Percentiles rank a stretch among this genome's conserved stretches.
These are phyloP conservation scores for Varecia variegata DNA, from an alignment of 2,797 vertebrate species.

Conservation along the genomic window DNA sequence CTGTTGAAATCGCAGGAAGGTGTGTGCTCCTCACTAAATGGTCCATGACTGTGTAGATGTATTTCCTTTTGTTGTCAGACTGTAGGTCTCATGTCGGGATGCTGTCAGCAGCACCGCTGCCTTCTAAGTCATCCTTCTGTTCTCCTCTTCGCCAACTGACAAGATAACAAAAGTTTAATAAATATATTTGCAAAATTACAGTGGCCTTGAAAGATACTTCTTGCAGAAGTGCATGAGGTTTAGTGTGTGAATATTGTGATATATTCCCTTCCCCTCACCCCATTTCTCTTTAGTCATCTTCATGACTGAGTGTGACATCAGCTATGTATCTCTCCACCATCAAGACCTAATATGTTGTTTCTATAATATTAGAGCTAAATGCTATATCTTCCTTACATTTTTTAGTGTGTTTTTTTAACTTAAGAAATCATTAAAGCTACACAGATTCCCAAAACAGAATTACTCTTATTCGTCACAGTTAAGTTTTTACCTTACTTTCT, in stretches of 20 bases:
- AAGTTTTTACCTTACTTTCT: not conserved
- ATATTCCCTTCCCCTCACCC: fast-evolving
- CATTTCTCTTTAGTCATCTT: not conserved
- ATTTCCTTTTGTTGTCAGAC: not conserved
- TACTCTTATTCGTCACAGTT: not conserved
- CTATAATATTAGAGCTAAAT: not conserved
- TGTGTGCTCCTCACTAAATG: not conserved
- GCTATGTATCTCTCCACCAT: not conserved
- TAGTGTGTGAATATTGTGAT: not conserved
- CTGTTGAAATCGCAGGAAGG: not conserved
- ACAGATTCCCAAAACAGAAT: not conserved
- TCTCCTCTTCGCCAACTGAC: not conserved
- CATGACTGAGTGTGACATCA: not conserved
- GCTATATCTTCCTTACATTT: not conserved
- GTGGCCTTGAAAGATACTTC: not conserved
- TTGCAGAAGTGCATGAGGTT: not conserved
- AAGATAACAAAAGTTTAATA: not conserved
- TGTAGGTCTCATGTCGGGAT: too few relatives aligned
- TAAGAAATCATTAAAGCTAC: not conserved
- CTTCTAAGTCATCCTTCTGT: not conserved
- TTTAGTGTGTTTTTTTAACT: not conserved
- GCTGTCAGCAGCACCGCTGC: not conserved
- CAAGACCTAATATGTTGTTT: not conserved
- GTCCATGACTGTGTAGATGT: not conserved
- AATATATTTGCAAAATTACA: not conserved